phyloP scores from a whole-genome alignment of 2,113 vertebrate genomes.

The Leucoraja erinaceus region DNA sequence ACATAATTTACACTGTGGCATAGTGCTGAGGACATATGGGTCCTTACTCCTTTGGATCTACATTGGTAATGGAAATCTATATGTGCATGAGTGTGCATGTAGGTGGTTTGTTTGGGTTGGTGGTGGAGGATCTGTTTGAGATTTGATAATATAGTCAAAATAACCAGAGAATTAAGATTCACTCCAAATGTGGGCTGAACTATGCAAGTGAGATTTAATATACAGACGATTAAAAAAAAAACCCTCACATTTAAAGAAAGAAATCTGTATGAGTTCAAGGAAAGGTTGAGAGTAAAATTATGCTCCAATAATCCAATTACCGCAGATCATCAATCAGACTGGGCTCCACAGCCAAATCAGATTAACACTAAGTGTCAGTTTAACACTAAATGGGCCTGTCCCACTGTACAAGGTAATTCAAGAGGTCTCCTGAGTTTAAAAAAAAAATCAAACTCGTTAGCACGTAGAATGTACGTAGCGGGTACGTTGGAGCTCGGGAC shows the following conservation, averaged over 20 bases:
- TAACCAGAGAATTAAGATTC: not conserved
- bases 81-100: no score
- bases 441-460: no score
- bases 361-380: not conserved
- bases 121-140: not conserved
- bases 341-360: not conserved
- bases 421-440: no score
- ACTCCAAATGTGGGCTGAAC: not conserved
- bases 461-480: no score
- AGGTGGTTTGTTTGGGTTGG: no score
- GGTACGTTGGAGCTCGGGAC: no score
- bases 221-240: not conserved
- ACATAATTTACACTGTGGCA: not conserved
- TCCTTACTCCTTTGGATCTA: not conserved
- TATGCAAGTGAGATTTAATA: not conserved
- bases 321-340: not conserved
- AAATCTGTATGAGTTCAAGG: not conserved
- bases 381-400: not conserved
- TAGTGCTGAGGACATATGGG: not conserved
- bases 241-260: not conserved
- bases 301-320: not conserved
- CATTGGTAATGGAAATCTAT: not conserved
- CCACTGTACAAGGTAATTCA: no score
- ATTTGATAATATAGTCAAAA: not conserved
- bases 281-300: not conserved